These are phyloP conservation scores for Cossypha dichroa DNA, from an alignment of 2,797 vertebrate genomes.

Conservation along the genomic window DNA sequence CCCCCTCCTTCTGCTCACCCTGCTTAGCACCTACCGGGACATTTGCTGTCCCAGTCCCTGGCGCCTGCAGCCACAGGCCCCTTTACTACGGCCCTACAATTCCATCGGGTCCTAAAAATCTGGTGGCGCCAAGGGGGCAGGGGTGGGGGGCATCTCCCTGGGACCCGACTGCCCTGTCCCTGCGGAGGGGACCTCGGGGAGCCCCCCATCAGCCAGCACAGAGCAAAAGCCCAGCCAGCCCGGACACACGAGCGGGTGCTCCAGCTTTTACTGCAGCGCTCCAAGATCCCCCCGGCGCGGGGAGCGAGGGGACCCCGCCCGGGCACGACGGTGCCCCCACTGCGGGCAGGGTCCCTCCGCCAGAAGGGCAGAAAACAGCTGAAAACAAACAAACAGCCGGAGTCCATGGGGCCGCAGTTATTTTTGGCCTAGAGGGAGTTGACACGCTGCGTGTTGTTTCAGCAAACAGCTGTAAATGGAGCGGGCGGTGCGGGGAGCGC, in stretches of 20 bases:
- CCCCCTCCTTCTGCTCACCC: background rate
- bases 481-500: background rate
- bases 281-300: fast-evolving
- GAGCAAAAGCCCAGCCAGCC: background rate
- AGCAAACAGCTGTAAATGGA: conserved; percentile 53
- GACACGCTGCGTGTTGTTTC: conserved; percentile 48
- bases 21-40: background rate
- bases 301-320: too few relatives aligned
- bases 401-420: conserved; percentile 51
- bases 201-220: background rate
- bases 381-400: conserved; percentile 59
- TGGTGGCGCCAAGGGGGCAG: background rate
- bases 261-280: background rate
- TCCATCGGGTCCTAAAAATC: background rate
- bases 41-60: background rate
- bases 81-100: background rate
- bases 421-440: conserved; percentile 57
- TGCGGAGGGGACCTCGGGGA: fast-evolving
- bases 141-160: background rate
- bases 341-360: background rate
- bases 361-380: background rate
- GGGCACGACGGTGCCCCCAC: fast-evolving
- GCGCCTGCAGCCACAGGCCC: background rate
- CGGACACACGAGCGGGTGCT: background rate
- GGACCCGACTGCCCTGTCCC: too few relatives aligned